Base-by-base conservation (phyloP, 92 coral and sea anemone genomes). In the Anthopleura xanthogrammica region DNA sequence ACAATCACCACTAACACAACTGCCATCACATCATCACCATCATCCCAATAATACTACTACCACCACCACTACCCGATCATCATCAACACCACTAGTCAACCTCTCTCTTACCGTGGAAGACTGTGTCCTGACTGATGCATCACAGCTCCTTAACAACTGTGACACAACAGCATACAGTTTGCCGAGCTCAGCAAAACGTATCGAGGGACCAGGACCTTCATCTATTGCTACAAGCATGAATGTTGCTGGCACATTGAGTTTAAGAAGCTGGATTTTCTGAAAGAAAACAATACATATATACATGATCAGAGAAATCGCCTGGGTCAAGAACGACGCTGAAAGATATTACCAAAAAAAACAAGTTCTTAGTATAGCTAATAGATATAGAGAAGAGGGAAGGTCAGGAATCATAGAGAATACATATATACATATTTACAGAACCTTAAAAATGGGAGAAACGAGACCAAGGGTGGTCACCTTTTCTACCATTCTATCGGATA, bases 161-260 rank as follows among this genome's bases (percentile, higher is more conserved):
- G 99, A 94, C 64, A 97, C 98, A 39, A 94, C 99, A n/a, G 95
- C 93, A 89, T 94, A 93, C 52, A 97, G 95, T 79, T 97, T 97
- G 57, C 99, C 99, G 16, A 94, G 93, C 84, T 97, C 99, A 75
- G 99, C 98, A 83, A 94, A 97, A 23, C 99, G 98, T 70, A 97
- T 92, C 17, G 97, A 95, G 62, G 94, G 93, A 2, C 99, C 99
- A 13, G 99, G 99, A 10, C 99, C 99, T 75, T 97, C 99, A 83
- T 97, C 99, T 65, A 97, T 77, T 42, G 99, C 99, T 1, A 97
- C 97, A 68, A 90, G 88, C 89, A 97, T 94, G 80, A 97, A 97
- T 43, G 94, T 90, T 40, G 95, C 93, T 3, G 99, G 99, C 43
- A 97, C 98, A 55, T 92, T 97, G 58, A 97, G 90, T 56, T 88